Conservation (phyloP, 2,888 invertebrate species). For the Priocnemis perturbator region DNA sequence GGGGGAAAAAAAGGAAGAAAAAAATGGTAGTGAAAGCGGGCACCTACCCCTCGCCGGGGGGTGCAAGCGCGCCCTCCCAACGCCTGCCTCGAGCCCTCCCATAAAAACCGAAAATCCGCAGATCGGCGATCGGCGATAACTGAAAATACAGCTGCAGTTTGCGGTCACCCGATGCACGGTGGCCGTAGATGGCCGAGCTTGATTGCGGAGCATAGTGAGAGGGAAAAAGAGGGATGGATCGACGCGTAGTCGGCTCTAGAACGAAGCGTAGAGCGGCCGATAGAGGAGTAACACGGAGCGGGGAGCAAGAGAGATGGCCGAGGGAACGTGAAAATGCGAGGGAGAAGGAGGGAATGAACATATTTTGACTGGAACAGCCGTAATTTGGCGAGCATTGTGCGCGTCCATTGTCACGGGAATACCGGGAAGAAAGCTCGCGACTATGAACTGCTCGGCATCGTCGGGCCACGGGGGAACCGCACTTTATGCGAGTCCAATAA, state of each 20-base stretch:
- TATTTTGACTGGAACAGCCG: conserved; percentile 72
- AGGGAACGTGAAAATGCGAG: conserved; percentile 12
- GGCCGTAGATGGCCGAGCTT: conserved; percentile 58
- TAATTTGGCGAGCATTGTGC: conserved; percentile 72
- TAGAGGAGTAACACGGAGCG: not conserved
- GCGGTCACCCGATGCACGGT: conserved; percentile 66
- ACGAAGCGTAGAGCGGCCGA: not conserved
- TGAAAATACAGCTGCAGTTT: conserved; percentile 74
- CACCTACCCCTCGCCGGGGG: conserved; percentile 1
- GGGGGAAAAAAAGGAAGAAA: conserved; percentile 10
- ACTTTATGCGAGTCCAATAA: too few species aligned
- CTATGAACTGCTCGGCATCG: too few species aligned
- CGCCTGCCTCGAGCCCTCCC: conserved; percentile 16
- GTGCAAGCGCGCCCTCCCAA: not conserved
- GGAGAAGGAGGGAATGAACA: conserved; percentile 40
- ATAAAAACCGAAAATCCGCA: conserved; percentile 68
- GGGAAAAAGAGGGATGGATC: conserved; percentile 16
- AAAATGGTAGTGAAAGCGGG: conserved; percentile 2
- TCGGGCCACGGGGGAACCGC: too few species aligned
- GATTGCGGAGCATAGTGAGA: conserved; percentile 43
- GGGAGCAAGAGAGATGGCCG: conserved; percentile 10
- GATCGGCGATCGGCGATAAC: conserved; percentile 72
- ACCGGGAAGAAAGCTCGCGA: conserved; percentile 5
- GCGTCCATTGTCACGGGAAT: conserved; percentile 54
- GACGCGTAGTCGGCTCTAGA: conserved; percentile 50